Evolutionary conservation across 2,113 vertebrate species (phyloP), one percentile per base, ranked within the genome.

Genomic region (Astatoreochromis straeleni): DNA sequence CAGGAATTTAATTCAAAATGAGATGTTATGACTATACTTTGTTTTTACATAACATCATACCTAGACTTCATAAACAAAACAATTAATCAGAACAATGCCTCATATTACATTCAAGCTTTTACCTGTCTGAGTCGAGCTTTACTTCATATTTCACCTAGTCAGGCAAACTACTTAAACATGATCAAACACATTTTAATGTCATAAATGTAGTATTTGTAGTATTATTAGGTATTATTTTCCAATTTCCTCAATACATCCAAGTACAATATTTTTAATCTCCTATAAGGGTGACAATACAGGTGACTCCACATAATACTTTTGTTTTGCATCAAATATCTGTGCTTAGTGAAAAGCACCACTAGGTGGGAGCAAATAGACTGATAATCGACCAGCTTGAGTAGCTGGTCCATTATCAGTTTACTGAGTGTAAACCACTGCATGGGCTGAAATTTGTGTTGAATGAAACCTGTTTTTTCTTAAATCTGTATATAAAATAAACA

Each of bases 321-420:
- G 7, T 19, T n/a, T 60, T 53, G 3, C 5, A 29, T 11, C 1
- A 60, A 49, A 12, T 2, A 7, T 11, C 70, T 90, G 95, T 83
- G 24, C 55, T n/a, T 47, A 55, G 10, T 16, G 35, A 2, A 12
- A 51, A 29, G 3, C 21, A 31, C 95, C 95, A 95, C 94, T 89
- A 92, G 95, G 85, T 91, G 95, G 94, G 14, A 94, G 92, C 92
- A 95, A 53, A 94, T 31, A 54, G 53, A 85, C 81, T 91, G 7
- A 11, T 5, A 80, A 38, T 2, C 19, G 17, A 21, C n/a, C 16
- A 17, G 29, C 31, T 35, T 35, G 33, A 35, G 33, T 35, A 35
- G 33, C 33, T 35, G 33, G 33, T 35, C 33, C 33, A 35, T 35
- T 35, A 35, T 35, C 33, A 35, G 33, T 35, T 35, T 35, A 35